phyloP scores from a whole-genome alignment of 2,113 vertebrate species.

The Sinocyclocheilus anshuiensis region DNA sequence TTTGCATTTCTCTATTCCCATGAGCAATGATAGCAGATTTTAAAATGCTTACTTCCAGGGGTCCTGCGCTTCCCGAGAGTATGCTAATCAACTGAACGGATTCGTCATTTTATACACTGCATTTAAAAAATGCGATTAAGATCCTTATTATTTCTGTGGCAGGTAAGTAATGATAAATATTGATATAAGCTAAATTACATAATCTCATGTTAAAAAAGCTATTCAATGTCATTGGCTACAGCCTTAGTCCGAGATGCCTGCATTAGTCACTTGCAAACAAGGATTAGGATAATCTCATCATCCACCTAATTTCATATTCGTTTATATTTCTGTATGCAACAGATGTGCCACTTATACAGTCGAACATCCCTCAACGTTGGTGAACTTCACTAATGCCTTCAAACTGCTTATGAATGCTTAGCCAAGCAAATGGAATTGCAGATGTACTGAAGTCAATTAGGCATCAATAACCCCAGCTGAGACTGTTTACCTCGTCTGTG shows the following conservation, averaged over 20 bases:
- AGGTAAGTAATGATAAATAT: constrained; percentile 4
- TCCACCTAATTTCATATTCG: not conserved
- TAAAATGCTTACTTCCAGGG: not conserved
- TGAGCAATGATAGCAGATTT: not conserved
- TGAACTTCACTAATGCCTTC: constrained; percentile 52
- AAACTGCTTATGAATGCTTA: constrained; percentile 67
- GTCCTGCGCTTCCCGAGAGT: not conserved
- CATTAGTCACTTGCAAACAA: not conserved
- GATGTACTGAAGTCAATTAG: constrained; percentile 69
- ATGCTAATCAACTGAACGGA: not conserved
- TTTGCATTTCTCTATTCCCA: not conserved
- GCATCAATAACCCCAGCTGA: constrained; percentile 68
- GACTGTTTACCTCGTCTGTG: constrained; percentile 53
- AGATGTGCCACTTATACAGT: not conserved
- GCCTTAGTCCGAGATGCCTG: not conserved
- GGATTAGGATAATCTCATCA: not conserved
- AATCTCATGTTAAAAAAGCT: not conserved
- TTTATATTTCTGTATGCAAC: not conserved
- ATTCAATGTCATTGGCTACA: not conserved
- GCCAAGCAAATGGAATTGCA: constrained; percentile 60
- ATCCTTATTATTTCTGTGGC: not conserved
- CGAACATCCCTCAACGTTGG: constrained; percentile 27
- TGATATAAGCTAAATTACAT: not conserved
- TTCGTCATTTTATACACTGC: not conserved
- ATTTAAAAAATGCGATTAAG: not conserved